These are phyloP conservation scores for Drosophila mettleri DNA, from an alignment of 2,888 invertebrate genomes.

Conservation along the genomic window DNA sequence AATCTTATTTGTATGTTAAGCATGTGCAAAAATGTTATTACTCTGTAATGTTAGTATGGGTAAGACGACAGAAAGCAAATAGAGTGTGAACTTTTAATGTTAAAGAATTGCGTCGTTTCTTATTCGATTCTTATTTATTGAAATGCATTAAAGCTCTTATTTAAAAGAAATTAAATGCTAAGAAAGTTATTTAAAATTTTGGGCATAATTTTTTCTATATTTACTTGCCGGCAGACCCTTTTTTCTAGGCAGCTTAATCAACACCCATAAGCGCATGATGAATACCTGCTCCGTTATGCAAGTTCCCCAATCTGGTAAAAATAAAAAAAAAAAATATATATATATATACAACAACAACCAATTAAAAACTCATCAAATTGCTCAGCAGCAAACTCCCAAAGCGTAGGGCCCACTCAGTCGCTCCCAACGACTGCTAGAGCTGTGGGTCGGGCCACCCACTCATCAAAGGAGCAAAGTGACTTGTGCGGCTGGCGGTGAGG, in stretches of 20 bases:
- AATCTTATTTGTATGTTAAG: conserved; percentile 13
- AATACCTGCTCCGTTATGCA: conserved; percentile 1
- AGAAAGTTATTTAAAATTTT: neutral
- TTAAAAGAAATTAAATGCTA: neutral
- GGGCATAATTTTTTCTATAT: neutral
- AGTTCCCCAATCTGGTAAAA: conserved; percentile 15
- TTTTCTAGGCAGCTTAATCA: conserved; percentile 11
- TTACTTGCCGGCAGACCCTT: neutral
- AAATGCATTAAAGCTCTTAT: neutral
- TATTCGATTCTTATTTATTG: neutral
- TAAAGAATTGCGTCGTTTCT: neutral
- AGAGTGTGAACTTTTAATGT: neutral
- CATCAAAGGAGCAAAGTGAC: conserved; percentile 24
- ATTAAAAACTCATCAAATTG: conserved; percentile 62
- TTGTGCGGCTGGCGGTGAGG: neutral
- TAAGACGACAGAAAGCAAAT: neutral
- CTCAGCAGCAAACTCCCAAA: conserved; percentile 42
- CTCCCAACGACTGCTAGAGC: neutral
- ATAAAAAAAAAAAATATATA: conserved; percentile 1
- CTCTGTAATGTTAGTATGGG: neutral
- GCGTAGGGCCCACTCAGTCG: conserved; percentile 8
- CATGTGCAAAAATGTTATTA: conserved; percentile 8
- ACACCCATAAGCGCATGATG: conserved; percentile 12
- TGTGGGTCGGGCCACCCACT: conserved; percentile 26
- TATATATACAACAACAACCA: conserved; percentile 39